A percentile compares a stretch with the other conserved stretches of the same genome.
phyloP scores from a whole-genome alignment of 2,113 vertebrate species.

The Hipposideros armiger region DNA sequence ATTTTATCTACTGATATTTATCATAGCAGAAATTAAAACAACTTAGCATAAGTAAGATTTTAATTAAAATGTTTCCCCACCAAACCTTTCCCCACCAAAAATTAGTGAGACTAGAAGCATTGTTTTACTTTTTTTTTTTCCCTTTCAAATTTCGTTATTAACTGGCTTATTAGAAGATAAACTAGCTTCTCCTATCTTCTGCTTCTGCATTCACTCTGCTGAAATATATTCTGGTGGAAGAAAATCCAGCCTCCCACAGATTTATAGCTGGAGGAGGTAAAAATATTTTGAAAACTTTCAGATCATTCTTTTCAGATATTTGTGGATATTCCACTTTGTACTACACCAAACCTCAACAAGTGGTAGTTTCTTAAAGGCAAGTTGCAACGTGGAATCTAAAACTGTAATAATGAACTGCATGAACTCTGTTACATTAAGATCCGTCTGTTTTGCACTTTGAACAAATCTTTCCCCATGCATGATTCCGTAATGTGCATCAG shows the following conservation, averaged over 20 bases:
- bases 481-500: background rate
- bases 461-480: background rate
- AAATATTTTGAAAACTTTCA: background rate
- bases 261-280: background rate
- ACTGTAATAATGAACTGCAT: background rate
- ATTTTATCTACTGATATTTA: slow-evolving; percentile 1
- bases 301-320: background rate
- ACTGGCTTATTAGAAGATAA: background rate
- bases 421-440: slow-evolving; percentile 4
- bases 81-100: background rate
- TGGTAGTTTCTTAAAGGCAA: background rate
- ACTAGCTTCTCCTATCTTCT: background rate
- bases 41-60: background rate
- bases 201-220: background rate
- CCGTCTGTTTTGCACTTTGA: background rate
- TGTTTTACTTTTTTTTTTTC: background rate
- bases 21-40: background rate
- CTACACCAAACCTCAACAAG: background rate
- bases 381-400: background rate
- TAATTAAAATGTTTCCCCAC: background rate
- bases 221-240: background rate
- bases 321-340: background rate
- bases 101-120: background rate
- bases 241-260: background rate
- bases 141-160: background rate